phyloP scores from a whole-genome alignment of 1,140 invertebrate species.

The Drosophila athabasca region DNA sequence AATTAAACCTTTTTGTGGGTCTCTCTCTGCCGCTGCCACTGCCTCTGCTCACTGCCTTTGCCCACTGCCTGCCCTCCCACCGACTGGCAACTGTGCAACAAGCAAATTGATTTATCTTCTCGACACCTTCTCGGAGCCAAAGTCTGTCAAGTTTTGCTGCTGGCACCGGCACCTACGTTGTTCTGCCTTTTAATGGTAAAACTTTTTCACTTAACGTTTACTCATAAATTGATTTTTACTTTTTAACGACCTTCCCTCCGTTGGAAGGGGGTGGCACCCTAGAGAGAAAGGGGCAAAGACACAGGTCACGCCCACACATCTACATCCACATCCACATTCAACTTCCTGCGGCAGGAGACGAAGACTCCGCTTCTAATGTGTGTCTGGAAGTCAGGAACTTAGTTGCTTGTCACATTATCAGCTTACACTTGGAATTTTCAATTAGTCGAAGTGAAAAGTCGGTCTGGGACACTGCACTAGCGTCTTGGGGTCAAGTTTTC shows the following conservation, averaged over 20 bases:
- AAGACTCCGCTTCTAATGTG: too few relatives aligned
- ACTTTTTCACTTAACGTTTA: constrained; percentile 82
- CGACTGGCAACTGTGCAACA: constrained; percentile 69
- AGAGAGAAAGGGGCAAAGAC: constrained; percentile 6
- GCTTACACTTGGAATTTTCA: constrained; percentile 75
- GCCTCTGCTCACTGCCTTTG: too few relatives aligned
- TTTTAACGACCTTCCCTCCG: constrained; percentile 65
- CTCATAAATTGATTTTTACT: constrained; percentile 83
- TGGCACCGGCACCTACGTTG: constrained; percentile 35
- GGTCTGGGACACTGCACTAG: not conserved
- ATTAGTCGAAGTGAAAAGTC: constrained; percentile 65
- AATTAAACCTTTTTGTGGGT: constrained; percentile 81
- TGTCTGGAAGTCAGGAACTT: constrained; percentile 43
- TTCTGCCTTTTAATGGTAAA: constrained; percentile 72
- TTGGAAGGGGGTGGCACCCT: constrained; percentile 1
- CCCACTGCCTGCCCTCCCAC: not conserved
- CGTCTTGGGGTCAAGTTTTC: constrained; percentile 56
- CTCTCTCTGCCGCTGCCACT: constrained; percentile 2
- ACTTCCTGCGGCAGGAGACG: too few relatives aligned
- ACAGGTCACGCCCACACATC: constrained; percentile 3
- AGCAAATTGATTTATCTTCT: constrained; percentile 81
- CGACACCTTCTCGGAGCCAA: constrained; percentile 59
- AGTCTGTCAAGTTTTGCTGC: constrained; percentile 50
- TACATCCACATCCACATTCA: constrained; percentile 4
- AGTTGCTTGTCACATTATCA: constrained; percentile 63